phyloP scores from a whole-genome alignment of 2,888 invertebrate genomes.

The Ectobius pallidus region DNA sequence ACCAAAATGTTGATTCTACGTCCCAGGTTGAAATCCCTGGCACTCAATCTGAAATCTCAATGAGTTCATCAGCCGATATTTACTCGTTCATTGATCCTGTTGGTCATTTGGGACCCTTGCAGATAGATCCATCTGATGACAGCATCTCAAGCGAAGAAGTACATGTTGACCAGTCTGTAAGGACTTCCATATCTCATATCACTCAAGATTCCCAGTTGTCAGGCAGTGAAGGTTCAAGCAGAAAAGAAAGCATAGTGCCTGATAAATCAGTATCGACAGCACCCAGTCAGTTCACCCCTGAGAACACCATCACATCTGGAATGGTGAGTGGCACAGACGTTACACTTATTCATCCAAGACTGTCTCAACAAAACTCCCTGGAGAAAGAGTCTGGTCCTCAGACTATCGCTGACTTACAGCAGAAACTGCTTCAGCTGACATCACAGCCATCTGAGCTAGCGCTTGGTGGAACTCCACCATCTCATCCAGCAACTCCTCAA shows the following conservation, averaged over 20 bases:
- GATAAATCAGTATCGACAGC: background rate
- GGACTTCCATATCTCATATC: background rate
- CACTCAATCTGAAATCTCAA: constrained; percentile 9
- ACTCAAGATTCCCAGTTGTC: background rate
- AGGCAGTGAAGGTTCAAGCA: constrained; percentile 21
- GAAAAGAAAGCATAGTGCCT: constrained; percentile 8
- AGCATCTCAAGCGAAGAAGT: too few relatives aligned
- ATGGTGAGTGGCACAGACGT: background rate
- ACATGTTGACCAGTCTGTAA: background rate
- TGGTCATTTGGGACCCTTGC: background rate
- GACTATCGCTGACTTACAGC: constrained; percentile 63
- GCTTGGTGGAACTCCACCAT: constrained; percentile 40
- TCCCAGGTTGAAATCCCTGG: background rate
- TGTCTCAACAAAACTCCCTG: constrained; percentile 49
- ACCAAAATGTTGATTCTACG: too few relatives aligned
- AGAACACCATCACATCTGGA: constrained; percentile 31
- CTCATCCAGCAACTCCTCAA: constrained; percentile 63
- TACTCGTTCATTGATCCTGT: constrained; percentile 20
- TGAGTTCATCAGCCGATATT: constrained; percentile 16
- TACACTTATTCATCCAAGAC: constrained; percentile 41
- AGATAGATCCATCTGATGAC: too few relatives aligned
- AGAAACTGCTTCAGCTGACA: constrained; percentile 62
- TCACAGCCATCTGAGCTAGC: constrained; percentile 55
- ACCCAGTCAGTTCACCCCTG: constrained; percentile 29
- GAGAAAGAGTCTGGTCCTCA: constrained; percentile 51